phyloP scores from a whole-genome alignment of 2,797 vertebrate species.

The Enteromius treurensis region DNA sequence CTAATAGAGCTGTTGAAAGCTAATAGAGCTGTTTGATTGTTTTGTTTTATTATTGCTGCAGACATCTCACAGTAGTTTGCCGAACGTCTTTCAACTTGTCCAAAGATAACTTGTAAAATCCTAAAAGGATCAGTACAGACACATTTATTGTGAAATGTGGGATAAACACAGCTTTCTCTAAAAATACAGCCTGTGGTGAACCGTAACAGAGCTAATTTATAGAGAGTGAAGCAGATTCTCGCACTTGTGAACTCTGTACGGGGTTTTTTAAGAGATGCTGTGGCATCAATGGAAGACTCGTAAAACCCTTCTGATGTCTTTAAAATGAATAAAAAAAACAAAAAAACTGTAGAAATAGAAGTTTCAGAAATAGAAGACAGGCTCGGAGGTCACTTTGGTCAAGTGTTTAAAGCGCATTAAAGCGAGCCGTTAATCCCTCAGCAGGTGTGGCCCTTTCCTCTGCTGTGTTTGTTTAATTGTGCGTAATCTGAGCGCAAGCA shows the following conservation, averaged over 20 bases:
- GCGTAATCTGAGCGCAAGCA: slow-evolving; percentile 20
- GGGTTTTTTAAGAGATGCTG: not conserved
- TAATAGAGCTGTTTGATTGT: slow-evolving; percentile 14
- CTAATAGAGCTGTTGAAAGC: slow-evolving; percentile 25
- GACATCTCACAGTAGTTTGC: slow-evolving; percentile 3
- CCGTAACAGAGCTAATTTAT: slow-evolving; percentile 19
- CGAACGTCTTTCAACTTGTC: slow-evolving; percentile 27
- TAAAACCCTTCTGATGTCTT: not conserved
- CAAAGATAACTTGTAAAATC: slow-evolving; percentile 37
- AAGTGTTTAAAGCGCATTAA: slow-evolving; percentile 4
- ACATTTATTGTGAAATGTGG: slow-evolving; percentile 27
- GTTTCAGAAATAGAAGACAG: not conserved
- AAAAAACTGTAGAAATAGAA: too few species aligned
- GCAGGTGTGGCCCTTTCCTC: slow-evolving; percentile 25
- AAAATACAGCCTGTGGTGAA: slow-evolving; percentile 14
- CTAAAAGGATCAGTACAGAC: slow-evolving; percentile 36
- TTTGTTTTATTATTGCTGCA: not conserved
- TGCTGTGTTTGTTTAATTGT: not conserved
- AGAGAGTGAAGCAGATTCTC: not conserved
- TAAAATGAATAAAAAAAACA: not conserved
- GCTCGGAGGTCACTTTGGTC: not conserved
- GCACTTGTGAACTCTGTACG: not conserved
- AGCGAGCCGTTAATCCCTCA: slow-evolving; percentile 27
- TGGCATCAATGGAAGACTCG: not conserved
- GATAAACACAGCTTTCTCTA: slow-evolving; percentile 8